A percentile compares a stretch with the other conserved stretches of the same genome.
Conservation (phyloP, 1,140 invertebrate species). For the Pogonus chalceus region DNA sequence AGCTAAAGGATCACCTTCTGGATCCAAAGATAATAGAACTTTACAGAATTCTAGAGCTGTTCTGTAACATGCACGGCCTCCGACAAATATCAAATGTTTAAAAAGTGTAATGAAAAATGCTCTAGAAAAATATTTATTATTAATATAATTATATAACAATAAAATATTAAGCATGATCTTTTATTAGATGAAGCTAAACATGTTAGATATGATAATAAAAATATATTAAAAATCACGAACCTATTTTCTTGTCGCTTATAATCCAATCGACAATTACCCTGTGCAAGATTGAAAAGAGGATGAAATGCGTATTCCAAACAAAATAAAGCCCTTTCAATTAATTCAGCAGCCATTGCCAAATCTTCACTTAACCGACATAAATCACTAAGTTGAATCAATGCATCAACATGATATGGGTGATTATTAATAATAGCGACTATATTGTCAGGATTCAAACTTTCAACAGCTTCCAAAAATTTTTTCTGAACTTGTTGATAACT, state of each 20-base stretch:
- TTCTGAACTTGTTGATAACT: slow-evolving; percentile 67
- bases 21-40: slow-evolving; percentile 66
- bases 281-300: slow-evolving; percentile 66
- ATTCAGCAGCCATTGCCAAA: slow-evolving; percentile 63
- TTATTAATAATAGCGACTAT: slow-evolving; percentile 69
- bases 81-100: slow-evolving; percentile 72
- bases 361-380: slow-evolving; percentile 73
- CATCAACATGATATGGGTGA: slow-evolving; percentile 74
- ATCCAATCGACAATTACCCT: slow-evolving; percentile 65
- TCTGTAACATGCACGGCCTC: slow-evolving; percentile 68
- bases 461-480: slow-evolving; percentile 65
- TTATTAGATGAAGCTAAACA: background rate
- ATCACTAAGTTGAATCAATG: slow-evolving; percentile 76
- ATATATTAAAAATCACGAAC: slow-evolving; percentile 23
- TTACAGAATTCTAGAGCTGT: slow-evolving; percentile 75
- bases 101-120: slow-evolving; percentile 75
- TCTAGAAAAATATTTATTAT: slow-evolving; percentile 38
- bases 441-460: slow-evolving; percentile 70
- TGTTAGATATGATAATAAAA: background rate
- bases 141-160: background rate
- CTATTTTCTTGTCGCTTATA: slow-evolving; percentile 78
- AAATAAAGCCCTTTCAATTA: slow-evolving; percentile 68
- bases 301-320: slow-evolving; percentile 71
- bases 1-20: slow-evolving; percentile 73
- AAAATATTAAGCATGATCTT: too few species aligned